Conservation (phyloP, 2,888 invertebrate genomes). For the Drosophila infuscata region DNA sequence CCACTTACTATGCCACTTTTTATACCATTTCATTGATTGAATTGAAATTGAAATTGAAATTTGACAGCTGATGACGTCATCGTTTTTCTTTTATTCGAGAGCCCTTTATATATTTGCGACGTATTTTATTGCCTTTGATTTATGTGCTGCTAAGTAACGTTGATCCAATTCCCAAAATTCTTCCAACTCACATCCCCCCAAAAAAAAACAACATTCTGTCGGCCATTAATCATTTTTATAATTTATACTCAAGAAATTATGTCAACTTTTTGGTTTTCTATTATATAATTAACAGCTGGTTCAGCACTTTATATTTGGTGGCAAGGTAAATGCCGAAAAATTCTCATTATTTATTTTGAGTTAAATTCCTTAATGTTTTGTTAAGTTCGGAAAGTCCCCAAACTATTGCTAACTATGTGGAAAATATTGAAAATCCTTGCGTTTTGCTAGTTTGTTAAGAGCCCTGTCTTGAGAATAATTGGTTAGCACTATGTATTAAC, state of each 20-base stretch:
- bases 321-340: constrained; percentile 75
- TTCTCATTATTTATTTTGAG: constrained; percentile 19
- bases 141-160: constrained; percentile 3
- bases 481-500: constrained; percentile 27
- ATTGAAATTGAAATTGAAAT: constrained; percentile 64
- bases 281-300: constrained; percentile 69
- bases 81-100: constrained; percentile 35
- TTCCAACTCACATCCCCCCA: background rate
- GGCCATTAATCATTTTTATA: constrained; percentile 22
- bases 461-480: background rate
- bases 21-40: constrained; percentile 64
- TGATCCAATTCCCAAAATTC: background rate
- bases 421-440: background rate
- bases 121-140: constrained; percentile 17
- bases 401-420: constrained; percentile 11
- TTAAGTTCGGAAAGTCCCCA: constrained; percentile 15
- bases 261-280: constrained; percentile 51
- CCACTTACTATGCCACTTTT: constrained; percentile 63
- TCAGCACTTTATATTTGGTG: constrained; percentile 80
- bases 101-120: constrained; percentile 31
- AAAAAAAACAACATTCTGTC: background rate
- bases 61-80: constrained; percentile 59
- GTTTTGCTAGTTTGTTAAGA: background rate
- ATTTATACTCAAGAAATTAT: constrained; percentile 25
- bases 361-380: constrained; percentile 7